Conservation (phyloP, 2,797 vertebrate genomes). For the Thamnophis elegans region DNA sequence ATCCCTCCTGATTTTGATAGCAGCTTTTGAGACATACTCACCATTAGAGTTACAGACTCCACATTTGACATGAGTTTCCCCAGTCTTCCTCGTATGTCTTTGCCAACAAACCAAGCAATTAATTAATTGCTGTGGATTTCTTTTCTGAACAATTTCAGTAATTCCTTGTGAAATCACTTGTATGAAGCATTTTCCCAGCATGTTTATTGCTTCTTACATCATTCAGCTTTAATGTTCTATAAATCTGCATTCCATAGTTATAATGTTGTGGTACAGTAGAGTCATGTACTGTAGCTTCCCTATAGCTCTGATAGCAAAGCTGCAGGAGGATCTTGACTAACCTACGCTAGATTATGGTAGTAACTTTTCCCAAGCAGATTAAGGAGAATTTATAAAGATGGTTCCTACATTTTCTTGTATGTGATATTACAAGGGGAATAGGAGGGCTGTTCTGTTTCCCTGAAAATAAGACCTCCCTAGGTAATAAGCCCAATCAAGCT, state of each 20-base stretch:
- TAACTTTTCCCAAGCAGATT: neutral
- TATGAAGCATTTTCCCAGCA: constrained; percentile 27
- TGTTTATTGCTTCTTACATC: constrained; percentile 38
- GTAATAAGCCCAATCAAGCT: no score
- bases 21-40: neutral
- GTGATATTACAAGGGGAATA: neutral
- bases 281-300: neutral
- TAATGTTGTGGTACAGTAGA: neutral
- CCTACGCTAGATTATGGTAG: neutral
- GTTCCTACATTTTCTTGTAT: neutral
- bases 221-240: constrained; percentile 43
- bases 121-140: constrained; percentile 1
- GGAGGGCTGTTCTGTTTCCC: no score
- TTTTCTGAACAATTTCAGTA: constrained; percentile 39
- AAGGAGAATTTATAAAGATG: neutral
- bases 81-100: neutral
- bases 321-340: neutral
- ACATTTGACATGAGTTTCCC: neutral
- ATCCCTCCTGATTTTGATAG: constrained; percentile 38
- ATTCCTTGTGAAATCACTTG: constrained; percentile 61
- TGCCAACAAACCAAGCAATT: constrained; percentile 16
- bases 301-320: neutral
- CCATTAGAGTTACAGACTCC: neutral
- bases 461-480: no score
- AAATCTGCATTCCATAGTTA: constrained; percentile 18